phyloP scores from a whole-genome alignment of 2,797 vertebrate genomes.

The Intellagama lesueurii region DNA sequence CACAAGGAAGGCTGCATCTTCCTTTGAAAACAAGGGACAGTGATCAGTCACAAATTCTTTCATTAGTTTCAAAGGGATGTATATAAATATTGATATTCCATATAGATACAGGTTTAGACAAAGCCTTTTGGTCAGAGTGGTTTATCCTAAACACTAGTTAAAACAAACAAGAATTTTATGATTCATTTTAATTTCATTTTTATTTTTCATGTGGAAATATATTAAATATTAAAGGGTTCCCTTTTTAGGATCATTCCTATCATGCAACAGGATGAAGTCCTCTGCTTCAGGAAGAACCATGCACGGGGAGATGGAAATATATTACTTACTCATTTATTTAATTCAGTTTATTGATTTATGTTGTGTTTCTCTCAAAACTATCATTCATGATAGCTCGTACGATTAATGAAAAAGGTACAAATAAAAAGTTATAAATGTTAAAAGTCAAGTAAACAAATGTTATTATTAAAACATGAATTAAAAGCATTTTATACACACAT shows the following conservation, averaged over 20 bases:
- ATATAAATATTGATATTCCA: no score
- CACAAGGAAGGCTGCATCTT: not conserved
- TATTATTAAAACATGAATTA: no score
- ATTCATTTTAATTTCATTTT: slow-evolving; percentile 39
- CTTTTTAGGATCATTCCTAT: not conserved
- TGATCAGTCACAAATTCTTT: not conserved
- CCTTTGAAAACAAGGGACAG: not conserved
- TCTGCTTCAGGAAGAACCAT: not conserved
- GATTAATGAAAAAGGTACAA: no score
- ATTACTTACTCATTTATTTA: no score
- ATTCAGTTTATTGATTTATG: no score
- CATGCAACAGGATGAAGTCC: not conserved
- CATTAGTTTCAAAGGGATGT: not conserved
- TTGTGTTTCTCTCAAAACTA: no score
- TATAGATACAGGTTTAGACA: not conserved
- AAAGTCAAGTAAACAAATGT: no score
- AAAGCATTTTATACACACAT: no score
- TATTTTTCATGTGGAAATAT: slow-evolving; percentile 38
- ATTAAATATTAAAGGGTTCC: not conserved
- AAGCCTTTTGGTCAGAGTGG: not conserved
- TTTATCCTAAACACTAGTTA: slow-evolving; percentile 21
- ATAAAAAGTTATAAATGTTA: no score
- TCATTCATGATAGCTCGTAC: no score
- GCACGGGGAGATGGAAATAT: no score
- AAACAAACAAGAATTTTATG: slow-evolving; percentile 35